Evolutionary conservation across 2,888 invertebrate species (phyloP), one percentile per base, ranked within the genome.

Genomic region (Aspidiotus rigidus): DNA sequence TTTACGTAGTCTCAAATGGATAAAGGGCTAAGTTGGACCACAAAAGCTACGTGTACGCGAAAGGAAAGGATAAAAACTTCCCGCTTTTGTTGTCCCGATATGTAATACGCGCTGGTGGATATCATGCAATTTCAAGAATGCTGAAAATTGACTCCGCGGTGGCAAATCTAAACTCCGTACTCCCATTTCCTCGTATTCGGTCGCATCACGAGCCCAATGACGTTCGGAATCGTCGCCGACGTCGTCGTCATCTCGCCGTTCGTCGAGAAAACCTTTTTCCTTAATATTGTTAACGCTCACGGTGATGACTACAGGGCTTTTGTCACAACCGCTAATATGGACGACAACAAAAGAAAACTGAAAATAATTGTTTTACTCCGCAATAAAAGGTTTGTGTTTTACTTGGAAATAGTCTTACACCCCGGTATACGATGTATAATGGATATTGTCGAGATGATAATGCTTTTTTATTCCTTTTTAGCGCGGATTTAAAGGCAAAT

Each of bases 331-430:
- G 28, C 28, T 66, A 54, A 59, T 64, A 44, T 59, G 56, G 41
- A 39, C 55, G 56, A 44, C 17, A 42, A 66, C 66, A 57, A 66
- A 66, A 59, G 66, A 66, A 64, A 64, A 64, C 42, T 54, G 55
- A 59, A 66, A 66, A 59, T 66, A 66, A 66, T 66, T 66, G 66
- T 66, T 66, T 66, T 66, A 66, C 49, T 49, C 49, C 49, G 49
- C 10, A 49, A 49, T 49, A 49, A 49, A 49, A 49, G 49, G 49
- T n/a, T 49, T 49, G n/a, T 49, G 49, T 49, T 49, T 49, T 49
- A 49, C 49, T 49, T 49, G n/a, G n/a, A n/a, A 49, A 49, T 13
- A 49, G 49, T 49, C n/a, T 49, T 49, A 49, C 49, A 49, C 28
- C 28, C 28, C 28, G 28, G 28, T 28, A 28, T 28, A 28, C 10